A percentile compares a stretch with the other conserved stretches of the same genome.
Conservation (phyloP, 2,113 vertebrate species). For the Chaenocephalus aceratus region DNA sequence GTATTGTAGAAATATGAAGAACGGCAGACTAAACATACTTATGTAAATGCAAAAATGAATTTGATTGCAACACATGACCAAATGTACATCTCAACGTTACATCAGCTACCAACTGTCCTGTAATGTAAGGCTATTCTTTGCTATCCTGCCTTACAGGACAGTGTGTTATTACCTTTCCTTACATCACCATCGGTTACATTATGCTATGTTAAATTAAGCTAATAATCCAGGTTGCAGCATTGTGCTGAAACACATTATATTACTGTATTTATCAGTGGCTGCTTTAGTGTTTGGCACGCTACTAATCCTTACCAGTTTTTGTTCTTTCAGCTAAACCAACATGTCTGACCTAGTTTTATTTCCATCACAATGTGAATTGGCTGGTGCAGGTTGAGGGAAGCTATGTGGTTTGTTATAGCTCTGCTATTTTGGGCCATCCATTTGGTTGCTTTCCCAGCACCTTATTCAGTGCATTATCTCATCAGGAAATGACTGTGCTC, state of each 20-base stretch:
- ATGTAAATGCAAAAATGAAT: not conserved
- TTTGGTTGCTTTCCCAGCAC: constrained; percentile 45
- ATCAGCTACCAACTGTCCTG: not conserved
- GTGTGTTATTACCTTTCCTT: not conserved
- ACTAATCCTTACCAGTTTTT: constrained; percentile 34
- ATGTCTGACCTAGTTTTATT: constrained; percentile 53
- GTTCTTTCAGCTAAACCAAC: not conserved
- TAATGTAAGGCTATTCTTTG: not conserved
- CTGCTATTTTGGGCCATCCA: constrained; percentile 40
- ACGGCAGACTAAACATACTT: not conserved
- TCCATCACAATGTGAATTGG: constrained; percentile 33
- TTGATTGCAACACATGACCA: not conserved
- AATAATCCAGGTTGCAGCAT: not conserved
- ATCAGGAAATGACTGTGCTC: constrained; percentile 26
- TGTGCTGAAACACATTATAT: constrained; percentile 8
- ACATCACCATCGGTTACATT: not conserved
- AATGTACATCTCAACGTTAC: not conserved
- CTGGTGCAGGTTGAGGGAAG: constrained; percentile 28
- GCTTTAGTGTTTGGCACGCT: not conserved
- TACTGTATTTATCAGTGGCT: constrained; percentile 16
- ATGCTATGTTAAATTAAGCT: not conserved
- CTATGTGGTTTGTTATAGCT: constrained; percentile 30
- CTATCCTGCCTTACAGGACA: not conserved
- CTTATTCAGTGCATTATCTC: constrained; percentile 43
- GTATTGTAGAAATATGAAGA: not conserved